Percentiles rank a stretch among this genome's conserved stretches.
These are phyloP conservation scores for Rhagium mordax DNA, from an alignment of 2,888 invertebrate species.

Conservation along the genomic window DNA sequence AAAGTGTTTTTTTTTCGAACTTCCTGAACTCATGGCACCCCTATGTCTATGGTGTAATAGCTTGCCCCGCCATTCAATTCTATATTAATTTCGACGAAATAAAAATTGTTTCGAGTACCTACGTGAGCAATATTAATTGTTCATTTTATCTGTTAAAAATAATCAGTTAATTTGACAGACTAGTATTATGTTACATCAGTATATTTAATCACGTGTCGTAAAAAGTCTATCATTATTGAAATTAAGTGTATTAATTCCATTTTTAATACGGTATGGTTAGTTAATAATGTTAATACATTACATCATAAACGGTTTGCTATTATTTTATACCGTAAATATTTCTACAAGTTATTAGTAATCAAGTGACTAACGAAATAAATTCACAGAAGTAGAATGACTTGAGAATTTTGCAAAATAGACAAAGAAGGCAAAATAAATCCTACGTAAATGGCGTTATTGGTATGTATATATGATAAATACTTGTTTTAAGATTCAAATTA, in stretches of 20 bases:
- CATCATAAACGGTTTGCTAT: neutral
- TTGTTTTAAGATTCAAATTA: neutral
- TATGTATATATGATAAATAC: neutral
- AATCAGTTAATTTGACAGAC: neutral
- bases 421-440: neutral
- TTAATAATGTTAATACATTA: neutral
- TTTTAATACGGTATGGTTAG: neutral
- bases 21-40: too few relatives aligned
- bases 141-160: neutral
- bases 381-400: neutral
- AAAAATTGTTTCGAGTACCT: neutral
- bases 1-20: too few relatives aligned
- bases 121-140: neutral
- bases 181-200: neutral
- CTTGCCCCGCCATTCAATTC: too few relatives aligned
- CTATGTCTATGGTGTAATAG: too few relatives aligned
- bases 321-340: neutral
- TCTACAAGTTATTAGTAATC: neutral
- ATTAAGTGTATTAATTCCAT: neutral
- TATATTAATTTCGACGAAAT: too few relatives aligned
- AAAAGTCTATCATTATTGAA: neutral
- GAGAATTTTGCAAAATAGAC: neutral
- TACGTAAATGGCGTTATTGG: neutral
- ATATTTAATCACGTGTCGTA: neutral
- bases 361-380: neutral